These are phyloP conservation scores for Theristicus caerulescens DNA, from an alignment of 2,113 vertebrate species.

Conservation along the genomic window DNA sequence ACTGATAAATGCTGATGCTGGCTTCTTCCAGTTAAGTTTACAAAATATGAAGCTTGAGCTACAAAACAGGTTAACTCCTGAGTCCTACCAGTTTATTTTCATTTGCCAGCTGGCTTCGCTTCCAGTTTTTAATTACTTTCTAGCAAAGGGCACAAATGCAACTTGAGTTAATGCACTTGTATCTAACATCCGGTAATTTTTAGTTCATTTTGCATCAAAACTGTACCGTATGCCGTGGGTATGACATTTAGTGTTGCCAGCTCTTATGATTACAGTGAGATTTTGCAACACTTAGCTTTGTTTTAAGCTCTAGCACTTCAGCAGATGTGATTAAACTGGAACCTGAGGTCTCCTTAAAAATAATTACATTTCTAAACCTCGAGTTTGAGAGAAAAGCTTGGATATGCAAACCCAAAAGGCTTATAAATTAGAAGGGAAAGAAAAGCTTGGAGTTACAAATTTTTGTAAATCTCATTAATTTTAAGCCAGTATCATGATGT, in stretches of 20 bases:
- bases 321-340: neutral
- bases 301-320: constrained; percentile 1
- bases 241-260: neutral
- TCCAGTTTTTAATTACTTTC: constrained; percentile 9
- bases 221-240: neutral
- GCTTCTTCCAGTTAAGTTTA: neutral
- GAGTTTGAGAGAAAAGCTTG: neutral
- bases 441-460: neutral
- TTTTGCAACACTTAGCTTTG: constrained; percentile 15
- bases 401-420: neutral
- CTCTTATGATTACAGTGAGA: neutral
- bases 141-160: neutral
- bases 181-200: constrained; percentile 9
- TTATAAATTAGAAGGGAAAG: neutral
- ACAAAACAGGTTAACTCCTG: neutral
- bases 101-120: constrained; percentile 1
- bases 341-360: neutral
- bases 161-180: neutral
- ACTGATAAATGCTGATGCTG: neutral
- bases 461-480: neutral
- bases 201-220: neutral
- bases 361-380: neutral
- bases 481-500: neutral
- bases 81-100: neutral
- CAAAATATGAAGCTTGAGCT: neutral